A percentile compares a stretch with the other conserved stretches of the same genome.
Conservation (phyloP, 2,113 vertebrate species). For the Pampusana beccarii region DNA sequence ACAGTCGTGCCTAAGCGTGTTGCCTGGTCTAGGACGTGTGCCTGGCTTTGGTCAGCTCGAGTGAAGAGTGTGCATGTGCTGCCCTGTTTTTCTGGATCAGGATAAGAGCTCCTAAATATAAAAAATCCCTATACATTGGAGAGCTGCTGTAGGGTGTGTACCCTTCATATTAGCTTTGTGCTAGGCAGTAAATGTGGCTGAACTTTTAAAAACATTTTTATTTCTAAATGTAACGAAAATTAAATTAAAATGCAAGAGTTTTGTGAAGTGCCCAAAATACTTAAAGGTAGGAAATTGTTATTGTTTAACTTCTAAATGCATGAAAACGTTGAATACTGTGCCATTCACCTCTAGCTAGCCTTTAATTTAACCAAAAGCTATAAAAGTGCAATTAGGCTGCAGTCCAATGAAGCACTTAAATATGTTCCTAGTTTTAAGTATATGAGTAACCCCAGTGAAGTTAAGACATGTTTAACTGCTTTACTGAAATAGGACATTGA, state of each 20-base stretch:
- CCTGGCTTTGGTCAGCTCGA: background rate
- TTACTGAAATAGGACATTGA: background rate
- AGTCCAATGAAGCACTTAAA: slow-evolving; percentile 50
- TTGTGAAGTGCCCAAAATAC: background rate
- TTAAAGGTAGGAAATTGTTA: slow-evolving; percentile 34
- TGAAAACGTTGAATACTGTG: background rate
- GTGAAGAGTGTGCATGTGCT: background rate
- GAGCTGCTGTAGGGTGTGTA: background rate
- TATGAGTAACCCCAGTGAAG: slow-evolving; percentile 1
- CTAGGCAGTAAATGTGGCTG: background rate
- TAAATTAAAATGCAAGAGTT: background rate
- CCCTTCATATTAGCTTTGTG: background rate
- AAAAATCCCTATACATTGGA: background rate
- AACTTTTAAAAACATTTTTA: background rate
- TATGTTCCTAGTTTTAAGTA: slow-evolving; percentile 8
- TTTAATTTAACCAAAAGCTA: slow-evolving; percentile 55
- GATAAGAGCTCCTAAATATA: background rate
- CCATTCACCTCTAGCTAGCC: slow-evolving; percentile 51
- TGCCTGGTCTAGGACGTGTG: background rate
- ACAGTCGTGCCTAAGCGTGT: rapidly evolving
- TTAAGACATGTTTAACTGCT: background rate
- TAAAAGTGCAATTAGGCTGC: slow-evolving; percentile 48
- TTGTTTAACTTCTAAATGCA: slow-evolving; percentile 7
- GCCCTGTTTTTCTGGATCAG: background rate
- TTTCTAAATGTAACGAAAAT: background rate